These are phyloP conservation scores for Synanthedon myopaeformis DNA, from an alignment of 2,888 invertebrate species.

Conservation along the genomic window DNA sequence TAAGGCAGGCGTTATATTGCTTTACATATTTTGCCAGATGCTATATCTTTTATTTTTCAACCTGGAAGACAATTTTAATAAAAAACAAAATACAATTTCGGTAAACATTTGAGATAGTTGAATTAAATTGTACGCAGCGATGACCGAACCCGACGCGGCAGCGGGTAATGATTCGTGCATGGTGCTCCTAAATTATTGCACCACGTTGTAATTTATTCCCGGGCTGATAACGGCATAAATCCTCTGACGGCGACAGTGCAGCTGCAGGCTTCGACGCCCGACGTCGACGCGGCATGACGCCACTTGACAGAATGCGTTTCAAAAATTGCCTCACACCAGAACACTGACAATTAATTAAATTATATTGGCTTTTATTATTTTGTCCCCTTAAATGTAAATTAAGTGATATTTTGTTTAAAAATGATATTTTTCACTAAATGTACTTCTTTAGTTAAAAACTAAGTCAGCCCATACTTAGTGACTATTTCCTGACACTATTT, in stretches of 20 bases:
- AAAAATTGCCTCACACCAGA: slow-evolving; percentile 11
- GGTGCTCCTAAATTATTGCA: slow-evolving; percentile 67
- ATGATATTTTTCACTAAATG: too few species aligned
- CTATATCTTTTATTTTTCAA: too few species aligned
- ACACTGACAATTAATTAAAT: slow-evolving; percentile 2
- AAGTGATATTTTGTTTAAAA: too few species aligned
- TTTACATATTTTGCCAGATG: too few species aligned
- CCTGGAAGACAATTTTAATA: too few species aligned
- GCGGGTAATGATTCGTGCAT: slow-evolving; percentile 69
- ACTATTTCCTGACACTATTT: too few species aligned
- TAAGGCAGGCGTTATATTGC: too few species aligned
- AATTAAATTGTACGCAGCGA: slow-evolving; percentile 47
- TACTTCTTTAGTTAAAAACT: too few species aligned
- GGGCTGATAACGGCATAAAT: slow-evolving; percentile 67
- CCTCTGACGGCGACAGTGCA: slow-evolving; percentile 48
- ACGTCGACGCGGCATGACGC: slow-evolving; percentile 55
- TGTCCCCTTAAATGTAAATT: not conserved
- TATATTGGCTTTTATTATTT: slow-evolving; percentile 3
- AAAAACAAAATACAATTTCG: not conserved
- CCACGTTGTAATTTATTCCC: slow-evolving; percentile 62
- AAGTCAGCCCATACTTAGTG: too few species aligned
- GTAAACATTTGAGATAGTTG: slow-evolving; percentile 52
- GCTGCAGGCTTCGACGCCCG: slow-evolving; percentile 44
- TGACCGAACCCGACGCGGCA: slow-evolving; percentile 36
- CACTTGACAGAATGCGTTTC: slow-evolving; percentile 37